These are phyloP conservation scores for Drosophila repleta DNA, from an alignment of 1,140 invertebrate species.

Conservation along the genomic window DNA sequence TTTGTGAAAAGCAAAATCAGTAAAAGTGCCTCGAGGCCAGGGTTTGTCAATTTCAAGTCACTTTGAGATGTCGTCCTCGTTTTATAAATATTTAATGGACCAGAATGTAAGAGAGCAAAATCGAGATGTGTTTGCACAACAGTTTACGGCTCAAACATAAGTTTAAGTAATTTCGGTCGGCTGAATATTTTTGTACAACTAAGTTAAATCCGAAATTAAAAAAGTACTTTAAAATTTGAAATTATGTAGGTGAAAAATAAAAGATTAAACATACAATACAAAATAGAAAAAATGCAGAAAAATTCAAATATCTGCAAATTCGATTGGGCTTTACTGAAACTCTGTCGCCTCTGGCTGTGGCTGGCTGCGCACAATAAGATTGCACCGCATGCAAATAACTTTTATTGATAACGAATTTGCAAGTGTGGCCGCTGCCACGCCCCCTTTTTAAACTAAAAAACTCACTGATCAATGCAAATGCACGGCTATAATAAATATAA, in stretches of 20 bases:
- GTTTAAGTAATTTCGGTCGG: conserved; percentile 4
- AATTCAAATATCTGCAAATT: background rate
- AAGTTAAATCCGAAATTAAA: background rate
- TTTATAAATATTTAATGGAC: conserved; percentile 79
- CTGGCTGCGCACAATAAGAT: conserved; percentile 22
- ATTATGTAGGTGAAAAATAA: background rate
- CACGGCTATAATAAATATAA: conserved; percentile 32
- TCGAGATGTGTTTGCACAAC: conserved; percentile 32
- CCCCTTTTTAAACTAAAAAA: conserved; percentile 8
- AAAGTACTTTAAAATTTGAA: background rate
- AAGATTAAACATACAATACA: background rate
- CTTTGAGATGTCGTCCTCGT: conserved; percentile 70
- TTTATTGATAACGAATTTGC: conserved; percentile 77
- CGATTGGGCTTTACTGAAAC: background rate
- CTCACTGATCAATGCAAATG: conserved; percentile 55
- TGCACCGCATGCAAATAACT: conserved; percentile 49
- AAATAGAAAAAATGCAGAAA: background rate
- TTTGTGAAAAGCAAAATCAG: conserved; percentile 69
- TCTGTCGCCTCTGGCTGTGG: background rate
- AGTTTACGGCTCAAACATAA: conserved; percentile 34
- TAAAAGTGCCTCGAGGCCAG: conserved; percentile 54
- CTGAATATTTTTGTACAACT: background rate
- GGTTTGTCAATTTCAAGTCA: conserved; percentile 64
- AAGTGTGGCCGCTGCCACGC: conserved; percentile 38
- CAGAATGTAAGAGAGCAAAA: conserved; percentile 62